Base-by-base conservation (phyloP, 2,113 vertebrate species). In the Lepidothrix coronata region DNA sequence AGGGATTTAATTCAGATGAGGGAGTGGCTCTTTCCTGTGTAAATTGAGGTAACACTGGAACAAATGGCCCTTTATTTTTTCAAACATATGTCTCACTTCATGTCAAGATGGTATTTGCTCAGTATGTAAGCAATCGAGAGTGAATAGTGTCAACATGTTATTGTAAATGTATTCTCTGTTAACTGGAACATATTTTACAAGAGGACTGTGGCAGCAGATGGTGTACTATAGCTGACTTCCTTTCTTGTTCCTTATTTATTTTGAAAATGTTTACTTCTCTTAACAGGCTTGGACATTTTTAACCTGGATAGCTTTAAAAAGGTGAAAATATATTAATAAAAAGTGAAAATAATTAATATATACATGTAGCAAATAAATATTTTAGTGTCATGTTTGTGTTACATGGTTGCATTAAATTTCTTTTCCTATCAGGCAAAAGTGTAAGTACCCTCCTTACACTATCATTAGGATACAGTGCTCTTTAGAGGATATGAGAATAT, bases 291-390 rank as follows among this genome's bases (percentile, higher is more conserved):
- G 51, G 39, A 33, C 28, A 21, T 28, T 74, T 86, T 75, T 31
- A 81, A 86, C 59, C 68, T 72, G 48, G 18, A 30, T 65, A 39
- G 37, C 66, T 85, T 96, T 71, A 85, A 72, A 86, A 89, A 27
- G 23, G 27, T 46, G 11, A 6, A 87, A 85, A 48, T 21, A 44
- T 12, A 57, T 39, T 83, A 33, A 67, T 48, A 67, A 79, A 78
- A 57, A 58, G 8, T 85, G 31, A 90, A 90, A 52, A 8, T 0
- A 54, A 49, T 51, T 43, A 2, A 51, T 91, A 12, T 65, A 49
- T 78, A 27, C 59, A 48, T 82, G 37, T 52, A 93, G 85, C 91
- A 94, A 97, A 95, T 96, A 95, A 90, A 88, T 75, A 78, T 61
- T 57, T 86, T 75, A 37, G 9, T 88, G 85, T 57, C 65, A 28